Evolutionary conservation across 2,113 vertebrate species (phyloP).

Genomic region (Entelurus aequoreus): DNA sequence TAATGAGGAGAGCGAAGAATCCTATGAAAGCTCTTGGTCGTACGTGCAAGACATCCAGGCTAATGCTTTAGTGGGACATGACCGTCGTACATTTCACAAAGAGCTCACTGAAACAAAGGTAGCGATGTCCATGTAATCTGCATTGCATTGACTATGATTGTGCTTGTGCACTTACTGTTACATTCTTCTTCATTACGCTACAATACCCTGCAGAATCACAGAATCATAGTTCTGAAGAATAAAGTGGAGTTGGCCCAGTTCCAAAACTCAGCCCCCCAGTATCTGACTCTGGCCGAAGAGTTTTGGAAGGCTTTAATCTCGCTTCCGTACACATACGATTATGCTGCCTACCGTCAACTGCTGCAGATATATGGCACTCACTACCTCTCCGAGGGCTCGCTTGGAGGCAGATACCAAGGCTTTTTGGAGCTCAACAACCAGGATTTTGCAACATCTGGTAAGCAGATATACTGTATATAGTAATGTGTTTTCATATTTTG

Average conservation of each 20-base stretch:
- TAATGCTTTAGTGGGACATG: conserved; percentile 42
- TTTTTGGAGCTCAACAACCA: conserved; percentile 78
- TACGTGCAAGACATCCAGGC: conserved; percentile 71
- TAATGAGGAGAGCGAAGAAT: conserved; percentile 86
- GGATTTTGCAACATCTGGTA: conserved; percentile 70
- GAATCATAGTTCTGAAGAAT: conserved; percentile 82
- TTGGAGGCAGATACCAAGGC: conserved; percentile 85
- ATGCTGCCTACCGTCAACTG: conserved; percentile 72
- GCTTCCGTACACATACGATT: conserved; percentile 82
- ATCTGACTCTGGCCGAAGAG: conserved; percentile 78
- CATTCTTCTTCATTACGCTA: background rate
- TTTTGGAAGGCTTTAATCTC: conserved; percentile 85
- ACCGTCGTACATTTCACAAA: conserved; percentile 64
- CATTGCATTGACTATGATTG: background rate
- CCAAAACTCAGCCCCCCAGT: conserved; percentile 82
- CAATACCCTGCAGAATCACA: conserved; percentile 66
- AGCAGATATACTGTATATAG: background rate
- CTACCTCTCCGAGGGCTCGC: conserved; percentile 83
- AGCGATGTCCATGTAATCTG: background rate
- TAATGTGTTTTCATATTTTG: background rate
- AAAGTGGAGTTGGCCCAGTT: conserved; percentile 90
- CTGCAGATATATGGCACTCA: conserved; percentile 86
- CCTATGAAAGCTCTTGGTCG: conserved; percentile 87
- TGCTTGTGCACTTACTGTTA: background rate
- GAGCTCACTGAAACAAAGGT: conserved; percentile 58